These are phyloP conservation scores for Timema cristinae DNA, from an alignment of 2,888 invertebrate species.

Conservation along the genomic window DNA sequence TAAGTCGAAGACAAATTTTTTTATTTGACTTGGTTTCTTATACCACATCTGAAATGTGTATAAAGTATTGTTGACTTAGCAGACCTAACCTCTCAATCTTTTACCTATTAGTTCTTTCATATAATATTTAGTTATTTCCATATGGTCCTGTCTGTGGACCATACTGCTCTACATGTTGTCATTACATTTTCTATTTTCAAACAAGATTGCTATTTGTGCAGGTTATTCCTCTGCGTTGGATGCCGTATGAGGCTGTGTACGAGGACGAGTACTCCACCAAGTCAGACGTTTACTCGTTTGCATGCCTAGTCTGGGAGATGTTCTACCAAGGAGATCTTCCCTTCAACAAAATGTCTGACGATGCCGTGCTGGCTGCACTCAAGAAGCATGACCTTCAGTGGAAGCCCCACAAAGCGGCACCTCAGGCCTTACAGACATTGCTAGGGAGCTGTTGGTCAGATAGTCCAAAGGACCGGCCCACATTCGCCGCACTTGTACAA, in stretches of 20 bases:
- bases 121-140: too few species aligned
- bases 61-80: too few species aligned
- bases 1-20: too few species aligned
- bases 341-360: slow-evolving; percentile 70
- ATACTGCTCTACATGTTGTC: not conserved
- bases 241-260: slow-evolving; percentile 82
- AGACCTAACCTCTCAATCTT: too few species aligned
- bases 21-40: too few species aligned
- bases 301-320: slow-evolving; percentile 86
- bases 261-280: slow-evolving; percentile 91
- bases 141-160: too few species aligned
- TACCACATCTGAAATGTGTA: too few species aligned
- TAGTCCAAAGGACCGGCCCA: slow-evolving; percentile 65
- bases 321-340: slow-evolving; percentile 75
- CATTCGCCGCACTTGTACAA: slow-evolving; percentile 57
- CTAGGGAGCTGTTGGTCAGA: slow-evolving; percentile 62
- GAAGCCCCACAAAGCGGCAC: slow-evolving; percentile 60
- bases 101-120: too few species aligned
- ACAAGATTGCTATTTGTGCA: slow-evolving; percentile 39
- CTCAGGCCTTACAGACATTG: slow-evolving; percentile 57
- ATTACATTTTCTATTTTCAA: not conserved
- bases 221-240: slow-evolving; percentile 85
- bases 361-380: slow-evolving; percentile 62
- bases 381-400: slow-evolving; percentile 64
- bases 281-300: slow-evolving; percentile 90